Evolutionary conservation across 2,113 vertebrate genomes (phyloP).

Genomic region (Sialia sialis): DNA sequence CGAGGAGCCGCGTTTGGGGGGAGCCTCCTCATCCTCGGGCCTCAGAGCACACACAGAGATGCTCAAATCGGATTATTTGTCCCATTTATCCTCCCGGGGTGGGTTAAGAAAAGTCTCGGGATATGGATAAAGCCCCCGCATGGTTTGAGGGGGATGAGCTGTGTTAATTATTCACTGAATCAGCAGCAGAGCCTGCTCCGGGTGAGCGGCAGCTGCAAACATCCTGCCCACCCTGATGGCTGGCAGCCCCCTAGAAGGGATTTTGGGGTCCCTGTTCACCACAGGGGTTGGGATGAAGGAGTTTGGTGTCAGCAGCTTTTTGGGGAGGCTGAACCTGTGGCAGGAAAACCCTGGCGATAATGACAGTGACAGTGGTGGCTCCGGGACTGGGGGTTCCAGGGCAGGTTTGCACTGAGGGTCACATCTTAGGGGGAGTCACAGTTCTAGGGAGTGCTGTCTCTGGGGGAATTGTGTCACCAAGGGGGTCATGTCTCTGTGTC

Average conservation of each 20-base stretch:
- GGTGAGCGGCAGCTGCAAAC: not conserved
- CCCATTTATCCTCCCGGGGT: not conserved
- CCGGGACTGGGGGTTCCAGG: accelerated
- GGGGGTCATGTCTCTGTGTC: not conserved
- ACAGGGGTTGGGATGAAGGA: not conserved
- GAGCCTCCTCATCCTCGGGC: not conserved
- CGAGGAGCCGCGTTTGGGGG: not conserved
- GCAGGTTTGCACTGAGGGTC: not conserved
- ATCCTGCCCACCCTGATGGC: not conserved
- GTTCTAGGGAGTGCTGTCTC: not conserved
- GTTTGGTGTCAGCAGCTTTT: not conserved
- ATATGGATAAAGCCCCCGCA: not conserved
- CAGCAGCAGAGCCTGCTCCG: not conserved
- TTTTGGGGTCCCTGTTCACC: not conserved
- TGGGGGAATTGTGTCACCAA: not conserved
- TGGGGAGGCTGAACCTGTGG: not conserved
- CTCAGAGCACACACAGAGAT: accelerated
- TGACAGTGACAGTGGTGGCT: accelerated
- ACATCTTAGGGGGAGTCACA: accelerated
- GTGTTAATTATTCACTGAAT: not conserved
- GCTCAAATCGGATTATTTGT: not conserved
- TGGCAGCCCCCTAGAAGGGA: not conserved
- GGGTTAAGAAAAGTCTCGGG: not conserved
- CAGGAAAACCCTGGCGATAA: not conserved
- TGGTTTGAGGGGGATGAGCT: not conserved